Evolutionary conservation across 2,113 vertebrate species (phyloP), one percentile per base, ranked within the genome.

Genomic region (Terrapene triunguis): DNA sequence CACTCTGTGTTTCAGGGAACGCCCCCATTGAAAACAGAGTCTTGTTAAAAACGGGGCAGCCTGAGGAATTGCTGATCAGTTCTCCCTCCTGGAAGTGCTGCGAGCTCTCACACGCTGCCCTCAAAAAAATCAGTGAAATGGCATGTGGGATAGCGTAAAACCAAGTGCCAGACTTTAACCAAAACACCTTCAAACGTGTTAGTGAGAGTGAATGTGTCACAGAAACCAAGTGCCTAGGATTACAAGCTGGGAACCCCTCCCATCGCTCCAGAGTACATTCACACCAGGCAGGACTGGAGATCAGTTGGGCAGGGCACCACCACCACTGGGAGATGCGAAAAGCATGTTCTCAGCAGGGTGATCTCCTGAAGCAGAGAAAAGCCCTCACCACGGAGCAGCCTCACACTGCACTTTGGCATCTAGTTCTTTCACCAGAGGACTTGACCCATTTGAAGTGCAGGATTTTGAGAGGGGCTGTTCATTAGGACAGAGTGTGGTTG

Each of bases 21-120:
- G 1, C 8, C 5, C 5, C 3, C 47, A 3, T 3, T 35, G 4
- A 4, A 32, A 53, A 48, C 38, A 2, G 2, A 48, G 42, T 32
- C 17, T 1, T 12, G 54, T 55, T 22, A 2, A 74, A 62, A 19
- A 22, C 17, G 1, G 8, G 90, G 53, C 1, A 1, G 51, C 76
- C 84, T 10, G 2, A 1, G 2, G 51, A 44, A 29, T 38, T 47
- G 62, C 89, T 57, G 51, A 24, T 27, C 13, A 1, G 89, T 21
- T 27, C 51, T 79, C 47, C 54, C 8, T 5, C 2, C 24, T 17
- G 22, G 25, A 59, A 10, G 54, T 17, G 1, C 57, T 72, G 42
- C 25, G 35, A 6, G 19, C 11, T 7, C 22, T 1, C 24, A n/a
- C 19, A 12, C 1, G 0, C 35, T n/a, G 2, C 85, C 80, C 47